Evolutionary conservation across 1,140 invertebrate genomes (phyloP), one percentile per base, ranked within the genome.

Genomic region (Pogonomyrmex barbatus): DNA sequence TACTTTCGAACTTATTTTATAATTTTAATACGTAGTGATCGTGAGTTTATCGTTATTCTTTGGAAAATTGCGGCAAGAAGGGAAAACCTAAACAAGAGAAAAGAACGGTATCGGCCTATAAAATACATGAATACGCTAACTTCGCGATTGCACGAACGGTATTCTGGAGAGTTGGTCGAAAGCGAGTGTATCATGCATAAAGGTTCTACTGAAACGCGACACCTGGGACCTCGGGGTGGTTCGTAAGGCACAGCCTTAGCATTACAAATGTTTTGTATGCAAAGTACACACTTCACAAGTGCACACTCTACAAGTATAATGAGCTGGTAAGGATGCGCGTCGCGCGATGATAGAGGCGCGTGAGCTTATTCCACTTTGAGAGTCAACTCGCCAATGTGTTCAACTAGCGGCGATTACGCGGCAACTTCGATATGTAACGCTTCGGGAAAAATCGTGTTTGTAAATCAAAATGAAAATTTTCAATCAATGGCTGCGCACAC

Each of bases 241-340:
- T 39, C 68, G 76, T 63, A 73, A 65, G 62, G 56, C 33, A 73
- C 30, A n/a, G 81, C 30, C 52, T 63, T 56, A 78, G 79, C 82
- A 87, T 90, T 91, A 90, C 89, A 63, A 91, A 90, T 90, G 68
- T 88, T 90, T 71, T 79, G 62, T 90, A 91, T 91, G 87, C 85
- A 91, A 88, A 91, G 58, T 77, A 77, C 60, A 68, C 70, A 82
- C 85, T 88, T 91, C 75, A 78, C 81, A 88, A 87, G 76, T 90
- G 78, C 78, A 71, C 58, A 62, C 86, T 85, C 75, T 88, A 82
- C 79, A 85, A 81, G 87, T 87, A 87, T 73, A 89, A 90, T 68
- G 67, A 76, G 70, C 30, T 50, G 12, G 24, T 70, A 81, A 86
- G 33, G 54, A 81, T 56, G 65, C 50, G 63, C 67, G 30, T 60